Evolutionary conservation across 2,113 vertebrate species (phyloP), one percentile per base, ranked within the genome.

Genomic region (Erinaceus europaeus): DNA sequence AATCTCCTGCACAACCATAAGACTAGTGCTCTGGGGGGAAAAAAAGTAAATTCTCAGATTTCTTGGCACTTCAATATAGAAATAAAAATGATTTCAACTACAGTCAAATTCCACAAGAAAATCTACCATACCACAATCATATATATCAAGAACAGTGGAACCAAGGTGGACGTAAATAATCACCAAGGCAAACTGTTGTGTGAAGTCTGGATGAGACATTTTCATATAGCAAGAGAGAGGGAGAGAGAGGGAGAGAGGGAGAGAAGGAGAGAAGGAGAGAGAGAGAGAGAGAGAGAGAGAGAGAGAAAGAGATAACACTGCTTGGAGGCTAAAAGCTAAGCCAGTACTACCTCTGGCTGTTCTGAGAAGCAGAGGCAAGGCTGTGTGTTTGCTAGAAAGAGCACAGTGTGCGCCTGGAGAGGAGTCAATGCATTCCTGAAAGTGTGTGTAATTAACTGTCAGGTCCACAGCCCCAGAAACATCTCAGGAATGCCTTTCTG

Each of bases 401-500:
- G 83, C 52, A 52, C 7, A 1, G 48, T 68, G 72, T 62, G 79
- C 44, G 46, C n/a, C 32, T 6, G 40, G 52, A 65, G 27, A 52
- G 40, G 79, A 86, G 61, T 17, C 27, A 36, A 13, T 15, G 27
- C 74, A 38, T 75, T 50, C 71, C 89, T 48, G 17, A 69, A 69
- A 81, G 75, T 57, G 55, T 61, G 84, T 87, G 36, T 50, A 77
- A 74, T 76, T 74, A 65, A 79, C 7, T 57, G 65, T 50, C 82
- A 78, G 75, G 79, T 82, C 69, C 81, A 84, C 90, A 89, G 32
- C 76, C 73, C 77, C 46, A 75, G 75, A 78, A 75, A 71, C 86
- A 90, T 91, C 83, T 27, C 5, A 77, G 89, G 88, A 93, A 91
- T 89, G 91, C n/a, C 52, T 88, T 90, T 38, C 68, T 88, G 52